Percentiles rank a stretch among this genome's conserved stretches.
These are phyloP conservation scores for Matsumurasca onukii DNA, from an alignment of 1,140 invertebrate genomes.

Conservation along the genomic window DNA sequence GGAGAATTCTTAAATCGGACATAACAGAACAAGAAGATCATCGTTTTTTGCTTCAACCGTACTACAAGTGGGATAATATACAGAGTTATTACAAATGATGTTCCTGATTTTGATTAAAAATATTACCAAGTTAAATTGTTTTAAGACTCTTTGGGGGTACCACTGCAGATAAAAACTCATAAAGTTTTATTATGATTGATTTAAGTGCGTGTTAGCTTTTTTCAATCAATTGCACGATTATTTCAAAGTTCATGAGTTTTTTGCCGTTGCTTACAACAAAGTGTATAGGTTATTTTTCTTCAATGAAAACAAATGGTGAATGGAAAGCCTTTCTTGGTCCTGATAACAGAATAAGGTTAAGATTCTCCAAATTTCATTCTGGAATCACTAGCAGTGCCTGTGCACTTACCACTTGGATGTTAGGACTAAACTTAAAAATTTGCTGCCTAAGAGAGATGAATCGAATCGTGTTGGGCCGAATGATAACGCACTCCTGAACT, in stretches of 20 bases:
- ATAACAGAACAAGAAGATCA: no score
- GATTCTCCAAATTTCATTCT: neutral
- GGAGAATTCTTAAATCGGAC: neutral
- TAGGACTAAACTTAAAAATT: neutral
- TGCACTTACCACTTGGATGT: neutral
- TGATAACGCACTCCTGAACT: neutral
- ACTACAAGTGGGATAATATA: neutral
- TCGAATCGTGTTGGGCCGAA: neutral
- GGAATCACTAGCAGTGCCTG: neutral
- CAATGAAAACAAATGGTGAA: neutral
- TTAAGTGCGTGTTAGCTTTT: no score
- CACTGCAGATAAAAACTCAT: no score
- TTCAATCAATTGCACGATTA: no score
- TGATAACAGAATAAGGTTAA: neutral
- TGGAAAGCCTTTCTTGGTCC: neutral
- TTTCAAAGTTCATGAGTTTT: no score
- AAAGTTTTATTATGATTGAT: no score
- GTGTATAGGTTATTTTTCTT: neutral
- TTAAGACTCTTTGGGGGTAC: no score
- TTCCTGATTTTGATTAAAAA: no score
- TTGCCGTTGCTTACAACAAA: no score
- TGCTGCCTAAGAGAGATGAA: neutral
- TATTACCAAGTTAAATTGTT: neutral
- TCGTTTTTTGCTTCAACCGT: neutral
- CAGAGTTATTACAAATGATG: no score